Base-by-base conservation (phyloP, 2,113 vertebrate species). In the Takifugu flavidus region DNA sequence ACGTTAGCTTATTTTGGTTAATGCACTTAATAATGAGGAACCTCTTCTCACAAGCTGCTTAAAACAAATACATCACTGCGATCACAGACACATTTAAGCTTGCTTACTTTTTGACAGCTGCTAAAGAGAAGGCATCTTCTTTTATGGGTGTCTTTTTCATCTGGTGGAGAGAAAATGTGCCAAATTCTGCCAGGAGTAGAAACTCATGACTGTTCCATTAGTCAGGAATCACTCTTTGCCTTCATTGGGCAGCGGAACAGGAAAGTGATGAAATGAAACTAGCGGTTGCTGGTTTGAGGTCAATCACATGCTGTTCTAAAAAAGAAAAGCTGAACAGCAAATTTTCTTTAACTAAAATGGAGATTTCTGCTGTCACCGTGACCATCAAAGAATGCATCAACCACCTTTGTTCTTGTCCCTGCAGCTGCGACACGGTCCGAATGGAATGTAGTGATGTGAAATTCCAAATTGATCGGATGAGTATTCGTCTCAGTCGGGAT, bases 31-130 rank as follows among this genome's bases (percentile, higher is more conserved):
- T 39, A 20, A 20, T 20, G 20, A 20, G 20, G 20, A 20, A 20
- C 20, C 20, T 20, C 20, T 20, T 20, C 20, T 39, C 11, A 39
- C 34, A 39, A 39, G 31, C 31, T 34, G 31, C 8, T 34, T 2
- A 34, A 34, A 34, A 34, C 31, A 2, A 34, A 34, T 20, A 20
- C 20, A 20, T 20, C 20, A 20, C 20, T 20, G 20, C 20, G 20
- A 20, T 20, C 0, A 15, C 39, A 47, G 69, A 43, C 49, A 61
- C 55, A 49, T 56, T 43, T 27, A 27, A 28, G 25, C 5, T 6
- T 68, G 73, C 42, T 20, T 47, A 46, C 44, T 29, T 56, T 59
- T 26, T 20, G 20, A 20, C 20, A 20, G 13, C 54, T 49, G 29
- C 52, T 25, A n/a, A 59, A 50, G 25, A 59, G 56, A 42, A 51